Base-by-base conservation (phyloP, 2,797 vertebrate genomes). In the Alauda arvensis region DNA sequence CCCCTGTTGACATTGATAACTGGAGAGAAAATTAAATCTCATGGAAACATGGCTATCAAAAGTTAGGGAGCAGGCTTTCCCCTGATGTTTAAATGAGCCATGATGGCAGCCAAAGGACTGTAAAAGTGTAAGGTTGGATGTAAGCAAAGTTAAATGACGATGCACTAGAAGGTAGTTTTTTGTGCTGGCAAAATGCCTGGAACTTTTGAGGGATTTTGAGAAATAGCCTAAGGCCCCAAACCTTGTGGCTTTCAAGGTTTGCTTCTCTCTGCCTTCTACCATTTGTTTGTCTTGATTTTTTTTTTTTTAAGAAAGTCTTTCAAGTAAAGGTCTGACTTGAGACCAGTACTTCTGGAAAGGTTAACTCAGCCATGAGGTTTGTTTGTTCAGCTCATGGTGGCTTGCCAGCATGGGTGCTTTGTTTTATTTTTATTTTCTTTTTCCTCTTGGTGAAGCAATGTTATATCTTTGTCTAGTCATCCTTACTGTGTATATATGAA, bases 171-270 rank as follows among this genome's bases (percentile, higher is more conserved):
- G 85, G 88, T 91, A 87, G 71, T 52, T 82, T 82, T 85, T 90
- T 61, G 26, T 11, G 37, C 85, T 95, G 91, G 95, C 91, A 90
- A 59, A 92, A 68, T 82, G 90, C 93, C 95, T 90, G 81, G 91
- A 91, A 90, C 82, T 91, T 95, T 90, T 90, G 88, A 93, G 85
- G 91, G 87, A 91, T 92, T 90, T 90, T 90, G 91, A 95, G 90
- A 92, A 94, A 93, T 89, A 91, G 94, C 94, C 91, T 89, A 86
- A 87, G 94, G 94, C 80, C 83, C 55, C 61, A 87, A 85, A 85
- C 77, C 91, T 91, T 68, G 80, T 88, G 90, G 71, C 85, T 95
- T 95, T 93, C 91, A 91, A 95, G 89, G 80, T 80, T 95, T 93
- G 45, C 45, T 92, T 74, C 63, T 87, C 79, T 90, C 86, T 83